A percentile compares a stretch with the other conserved stretches of the same genome.
Conservation (phyloP, 2,113 vertebrate species). For the Mormyrus lacerda region DNA sequence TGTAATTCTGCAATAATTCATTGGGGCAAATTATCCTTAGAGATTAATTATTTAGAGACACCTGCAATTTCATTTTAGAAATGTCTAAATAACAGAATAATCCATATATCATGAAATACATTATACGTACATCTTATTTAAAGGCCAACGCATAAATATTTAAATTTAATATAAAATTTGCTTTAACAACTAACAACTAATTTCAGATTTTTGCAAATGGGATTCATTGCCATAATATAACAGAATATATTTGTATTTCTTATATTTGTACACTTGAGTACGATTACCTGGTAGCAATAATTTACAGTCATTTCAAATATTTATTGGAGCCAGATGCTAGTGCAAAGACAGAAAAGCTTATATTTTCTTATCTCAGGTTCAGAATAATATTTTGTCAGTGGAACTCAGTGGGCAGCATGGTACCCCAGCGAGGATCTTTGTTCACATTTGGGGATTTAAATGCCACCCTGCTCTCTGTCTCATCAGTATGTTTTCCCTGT, state of each 20-base stretch:
- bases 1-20: conserved; percentile 1
- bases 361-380: background rate
- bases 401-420: background rate
- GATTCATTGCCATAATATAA: background rate
- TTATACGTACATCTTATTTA: background rate
- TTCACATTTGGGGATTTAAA: background rate
- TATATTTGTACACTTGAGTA: background rate
- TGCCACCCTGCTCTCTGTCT: background rate
- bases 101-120: background rate
- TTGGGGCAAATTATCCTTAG: background rate
- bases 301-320: background rate
- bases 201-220: background rate
- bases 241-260: background rate
- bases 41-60: background rate
- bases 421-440: background rate
- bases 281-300: background rate
- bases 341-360: background rate
- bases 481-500: background rate
- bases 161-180: background rate
- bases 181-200: background rate
- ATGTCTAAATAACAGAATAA: conserved; percentile 7
- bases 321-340: background rate
- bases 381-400: background rate
- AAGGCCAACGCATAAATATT: background rate
- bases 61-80: background rate